Evolutionary conservation across 2,888 invertebrate genomes (phyloP).

Genomic region (Labia minor): DNA sequence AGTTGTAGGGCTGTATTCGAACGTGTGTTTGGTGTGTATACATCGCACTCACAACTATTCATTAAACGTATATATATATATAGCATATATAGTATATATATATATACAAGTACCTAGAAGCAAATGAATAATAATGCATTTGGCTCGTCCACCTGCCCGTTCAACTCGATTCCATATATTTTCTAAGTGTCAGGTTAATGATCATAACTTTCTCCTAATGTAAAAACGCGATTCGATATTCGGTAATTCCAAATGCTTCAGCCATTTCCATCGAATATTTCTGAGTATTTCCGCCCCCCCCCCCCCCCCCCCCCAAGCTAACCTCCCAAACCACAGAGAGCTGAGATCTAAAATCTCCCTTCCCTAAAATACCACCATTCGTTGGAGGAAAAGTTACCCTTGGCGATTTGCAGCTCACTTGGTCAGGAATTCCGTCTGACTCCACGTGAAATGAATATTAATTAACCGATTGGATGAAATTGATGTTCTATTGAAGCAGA

Average conservation of each 20-base stretch:
- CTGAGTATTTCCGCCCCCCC: neutral
- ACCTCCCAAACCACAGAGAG: neutral
- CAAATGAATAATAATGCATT: neutral
- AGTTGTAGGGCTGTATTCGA: too few species aligned
- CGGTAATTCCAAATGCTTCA: neutral
- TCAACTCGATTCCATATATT: neutral
- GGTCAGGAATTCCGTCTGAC: slow-evolving; percentile 5
- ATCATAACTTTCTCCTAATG: neutral
- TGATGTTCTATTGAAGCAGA: neutral
- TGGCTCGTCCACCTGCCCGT: neutral
- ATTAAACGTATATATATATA: too few species aligned
- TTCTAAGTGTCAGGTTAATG: neutral
- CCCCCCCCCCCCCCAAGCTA: neutral
- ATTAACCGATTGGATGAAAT: slow-evolving; percentile 13
- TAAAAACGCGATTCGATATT: neutral
- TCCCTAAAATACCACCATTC: neutral
- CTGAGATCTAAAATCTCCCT: neutral
- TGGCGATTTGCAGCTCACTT: slow-evolving; percentile 13
- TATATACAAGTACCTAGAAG: neutral
- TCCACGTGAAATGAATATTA: slow-evolving; percentile 4
- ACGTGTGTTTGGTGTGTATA: neutral
- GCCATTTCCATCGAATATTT: neutral
- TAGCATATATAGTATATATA: too few species aligned
- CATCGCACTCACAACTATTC: neutral
- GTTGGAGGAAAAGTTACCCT: neutral